Evolutionary conservation across 2,888 invertebrate genomes (phyloP).

Genomic region (Chymomyza amoena): DNA sequence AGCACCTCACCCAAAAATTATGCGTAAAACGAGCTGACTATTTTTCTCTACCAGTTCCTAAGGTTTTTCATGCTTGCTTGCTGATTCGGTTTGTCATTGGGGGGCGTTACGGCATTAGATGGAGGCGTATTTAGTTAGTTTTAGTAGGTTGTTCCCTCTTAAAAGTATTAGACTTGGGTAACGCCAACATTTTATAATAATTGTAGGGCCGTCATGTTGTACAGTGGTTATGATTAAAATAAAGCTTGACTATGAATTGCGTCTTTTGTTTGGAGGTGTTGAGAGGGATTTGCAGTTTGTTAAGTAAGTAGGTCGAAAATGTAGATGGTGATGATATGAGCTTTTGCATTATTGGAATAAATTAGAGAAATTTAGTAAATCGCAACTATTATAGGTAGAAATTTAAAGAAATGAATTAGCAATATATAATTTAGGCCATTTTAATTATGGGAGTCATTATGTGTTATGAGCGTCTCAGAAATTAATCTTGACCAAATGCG

Average conservation of each 20-base stretch:
- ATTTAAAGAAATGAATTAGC: too few relatives aligned
- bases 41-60: background rate
- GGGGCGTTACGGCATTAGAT: slow-evolving; percentile 24
- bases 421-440: too few relatives aligned
- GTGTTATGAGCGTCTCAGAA: too few relatives aligned
- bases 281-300: too few relatives aligned
- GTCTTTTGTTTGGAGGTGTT: background rate
- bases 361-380: too few relatives aligned
- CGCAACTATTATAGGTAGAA: too few relatives aligned
- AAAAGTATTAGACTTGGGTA: background rate
- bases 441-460: too few relatives aligned
- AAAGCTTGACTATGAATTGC: background rate
- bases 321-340: too few relatives aligned
- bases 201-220: background rate
- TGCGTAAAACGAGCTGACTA: slow-evolving; percentile 26
- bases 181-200: background rate
- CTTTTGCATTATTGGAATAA: too few relatives aligned
- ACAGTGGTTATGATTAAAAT: background rate
- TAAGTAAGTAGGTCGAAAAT: too few relatives aligned
- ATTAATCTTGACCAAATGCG: too few relatives aligned
- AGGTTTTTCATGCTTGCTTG: background rate
- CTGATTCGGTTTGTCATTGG: slow-evolving; percentile 8
- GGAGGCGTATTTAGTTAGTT: background rate
- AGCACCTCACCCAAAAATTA: slow-evolving; percentile 37
- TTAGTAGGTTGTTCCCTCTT: slow-evolving; percentile 1